Conservation (phyloP, 1,140 invertebrate genomes). For the Anthonomus grandis region DNA sequence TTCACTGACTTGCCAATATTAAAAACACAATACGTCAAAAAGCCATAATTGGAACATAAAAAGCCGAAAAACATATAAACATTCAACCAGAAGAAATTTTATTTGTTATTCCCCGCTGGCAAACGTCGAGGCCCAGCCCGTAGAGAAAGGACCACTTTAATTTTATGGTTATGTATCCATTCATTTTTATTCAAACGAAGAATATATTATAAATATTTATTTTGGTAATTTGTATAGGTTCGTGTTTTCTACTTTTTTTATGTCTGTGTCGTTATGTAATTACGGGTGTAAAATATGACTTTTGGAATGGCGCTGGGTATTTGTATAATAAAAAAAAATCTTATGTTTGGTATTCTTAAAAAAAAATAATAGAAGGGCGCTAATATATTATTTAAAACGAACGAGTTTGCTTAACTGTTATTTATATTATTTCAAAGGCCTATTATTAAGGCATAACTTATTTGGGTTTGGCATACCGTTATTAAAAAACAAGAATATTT, state of each 20-base stretch:
- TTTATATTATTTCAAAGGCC: too few species aligned
- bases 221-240: slow-evolving; percentile 23
- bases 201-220: slow-evolving; percentile 29
- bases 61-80: slow-evolving; percentile 13
- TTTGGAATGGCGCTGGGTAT: not conserved
- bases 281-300: slow-evolving; percentile 6
- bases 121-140: too few species aligned
- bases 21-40: too few species aligned
- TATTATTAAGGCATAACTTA: too few species aligned
- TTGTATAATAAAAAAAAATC: slow-evolving; percentile 4
- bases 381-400: too few species aligned
- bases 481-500: too few species aligned
- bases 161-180: slow-evolving; percentile 25
- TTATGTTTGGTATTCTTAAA: too few species aligned
- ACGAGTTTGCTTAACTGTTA: too few species aligned
- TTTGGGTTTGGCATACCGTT: too few species aligned
- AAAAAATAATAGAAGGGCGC: too few species aligned
- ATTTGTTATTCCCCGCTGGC: slow-evolving; percentile 20
- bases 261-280: slow-evolving; percentile 4
- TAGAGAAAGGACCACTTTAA: slow-evolving; percentile 20
- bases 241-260: slow-evolving; percentile 3
- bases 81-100: slow-evolving; percentile 16
- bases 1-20: too few species aligned
- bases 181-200: slow-evolving; percentile 24
- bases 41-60: slow-evolving; percentile 17